phyloP scores from a whole-genome alignment of 2,113 vertebrate genomes.

The Lanius collurio region DNA sequence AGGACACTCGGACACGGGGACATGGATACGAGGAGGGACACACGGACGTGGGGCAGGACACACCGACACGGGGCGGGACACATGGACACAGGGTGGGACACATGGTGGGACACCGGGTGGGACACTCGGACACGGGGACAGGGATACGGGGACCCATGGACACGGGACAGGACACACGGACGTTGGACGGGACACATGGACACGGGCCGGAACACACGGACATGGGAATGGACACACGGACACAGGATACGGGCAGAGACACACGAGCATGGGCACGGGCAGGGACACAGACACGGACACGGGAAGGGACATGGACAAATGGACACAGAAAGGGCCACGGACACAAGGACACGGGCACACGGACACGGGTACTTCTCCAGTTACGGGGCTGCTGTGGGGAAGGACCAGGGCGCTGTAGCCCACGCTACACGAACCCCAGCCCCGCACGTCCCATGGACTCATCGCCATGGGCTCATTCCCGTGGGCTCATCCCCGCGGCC shows the following conservation, averaged over 20 bases:
- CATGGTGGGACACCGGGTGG: not conserved
- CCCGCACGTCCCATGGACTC: not conserved
- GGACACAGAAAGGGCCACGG: not conserved
- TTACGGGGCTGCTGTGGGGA: not conserved
- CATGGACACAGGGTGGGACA: too few species aligned
- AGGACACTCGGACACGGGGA: too few species aligned
- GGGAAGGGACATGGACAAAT: not conserved
- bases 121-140: not conserved
- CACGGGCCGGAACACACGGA: not conserved
- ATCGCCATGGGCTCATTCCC: not conserved
- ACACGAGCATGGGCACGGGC: too few species aligned
- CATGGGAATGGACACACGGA: accelerated
- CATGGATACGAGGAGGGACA: too few species aligned
- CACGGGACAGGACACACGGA: not conserved
- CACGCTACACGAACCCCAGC: not conserved
- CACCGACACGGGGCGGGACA: not conserved
- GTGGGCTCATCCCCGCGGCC: too few species aligned
- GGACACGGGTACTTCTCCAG: not conserved
- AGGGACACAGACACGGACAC: not conserved
- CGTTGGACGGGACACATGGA: not conserved
- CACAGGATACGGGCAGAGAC: not conserved
- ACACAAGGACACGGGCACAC: too few species aligned
- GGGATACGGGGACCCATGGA: too few species aligned
- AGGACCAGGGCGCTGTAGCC: too few species aligned
- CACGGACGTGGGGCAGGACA: too few species aligned